Base-by-base conservation (phyloP, 2,888 invertebrate genomes). In the Drosophila anomalipes region DNA sequence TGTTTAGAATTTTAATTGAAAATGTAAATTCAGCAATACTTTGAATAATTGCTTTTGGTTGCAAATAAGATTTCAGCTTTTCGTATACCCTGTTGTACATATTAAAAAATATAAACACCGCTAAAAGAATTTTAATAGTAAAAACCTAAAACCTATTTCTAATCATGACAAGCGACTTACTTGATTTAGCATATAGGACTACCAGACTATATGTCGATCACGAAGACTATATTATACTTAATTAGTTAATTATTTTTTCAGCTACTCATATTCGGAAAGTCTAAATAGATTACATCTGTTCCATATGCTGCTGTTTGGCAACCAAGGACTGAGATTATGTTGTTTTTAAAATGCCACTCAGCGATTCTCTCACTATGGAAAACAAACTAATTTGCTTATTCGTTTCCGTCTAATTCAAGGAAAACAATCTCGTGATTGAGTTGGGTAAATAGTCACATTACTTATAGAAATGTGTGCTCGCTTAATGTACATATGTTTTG, bases 401-500 rank as follows among this genome's bases (percentile, higher is more conserved):
- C 16, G 22, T 4, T 14, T 47, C 16, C 16, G 28, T 16, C 2
- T 7, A 19, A 26, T 4, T 19, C 12, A 12, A 16, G 22, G 5
- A 14, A 33, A 19, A 19, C 32, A n/a, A 32, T 41, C n/a, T 41
- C 1, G 14, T 16, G 12, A 19, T 41, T 6, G 37, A 58, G 22
- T 26, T 69, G n/a, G 28, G n/a, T 14, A 59, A 33, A 57, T n/a
- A 16, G n/a, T 53, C 14, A 22, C 57, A 28, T 44, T 44, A 57
- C 37, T 57, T 57, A 16, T 16, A 47, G 16, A 39, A 39, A 30
- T 57, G 41, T 30, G 19, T 12, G 16, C 2, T 47, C 19, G 52
- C 30, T 73, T 64, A 32, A 73, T 35, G 30, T 44, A 60, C 65
- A 58, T 65, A 74, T 61, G 39, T 57, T 41, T 47, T 47, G 26